Percentiles rank a stretch among this genome's conserved stretches.
These are phyloP conservation scores for Fringilla coelebs DNA, from an alignment of 2,797 vertebrate genomes.

Conservation along the genomic window DNA sequence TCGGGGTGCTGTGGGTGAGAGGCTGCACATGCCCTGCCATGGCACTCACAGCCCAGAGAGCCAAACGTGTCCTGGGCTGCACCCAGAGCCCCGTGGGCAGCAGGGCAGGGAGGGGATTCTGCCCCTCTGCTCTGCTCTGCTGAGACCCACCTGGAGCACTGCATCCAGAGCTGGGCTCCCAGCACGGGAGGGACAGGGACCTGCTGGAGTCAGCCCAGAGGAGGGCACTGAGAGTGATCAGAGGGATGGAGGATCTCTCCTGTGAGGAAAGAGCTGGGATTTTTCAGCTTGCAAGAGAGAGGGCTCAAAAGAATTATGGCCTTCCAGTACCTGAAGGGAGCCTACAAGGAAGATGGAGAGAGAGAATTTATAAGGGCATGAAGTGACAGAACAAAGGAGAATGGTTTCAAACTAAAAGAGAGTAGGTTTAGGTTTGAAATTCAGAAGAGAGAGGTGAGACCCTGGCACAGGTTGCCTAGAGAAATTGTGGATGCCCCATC, in stretches of 20 bases:
- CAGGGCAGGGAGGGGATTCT: neutral
- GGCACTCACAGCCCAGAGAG: neutral
- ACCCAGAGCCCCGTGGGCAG: neutral
- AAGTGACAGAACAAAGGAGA: neutral
- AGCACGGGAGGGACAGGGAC: neutral
- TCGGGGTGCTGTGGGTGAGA: neutral
- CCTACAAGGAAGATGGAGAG: neutral
- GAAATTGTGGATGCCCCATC: neutral
- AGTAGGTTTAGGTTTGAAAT: neutral
- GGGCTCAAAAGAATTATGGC: neutral
- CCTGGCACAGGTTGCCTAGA: neutral
- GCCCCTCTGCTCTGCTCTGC: neutral
- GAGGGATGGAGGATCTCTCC: rapidly evolving
- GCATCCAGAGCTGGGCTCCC: neutral
- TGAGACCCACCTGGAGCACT: neutral
- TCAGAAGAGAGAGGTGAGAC: neutral
- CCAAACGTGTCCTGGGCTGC: neutral
- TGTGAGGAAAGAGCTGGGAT: neutral
- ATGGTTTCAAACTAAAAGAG: neutral
- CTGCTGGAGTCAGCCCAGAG: rapidly evolving
- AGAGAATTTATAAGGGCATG: neutral
- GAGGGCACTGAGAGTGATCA: rapidly evolving
- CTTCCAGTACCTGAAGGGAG: neutral
- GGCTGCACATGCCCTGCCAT: neutral
- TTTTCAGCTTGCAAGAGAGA: neutral